Conservation (phyloP, 2,888 invertebrate genomes). For the Arctia plantaginis region DNA sequence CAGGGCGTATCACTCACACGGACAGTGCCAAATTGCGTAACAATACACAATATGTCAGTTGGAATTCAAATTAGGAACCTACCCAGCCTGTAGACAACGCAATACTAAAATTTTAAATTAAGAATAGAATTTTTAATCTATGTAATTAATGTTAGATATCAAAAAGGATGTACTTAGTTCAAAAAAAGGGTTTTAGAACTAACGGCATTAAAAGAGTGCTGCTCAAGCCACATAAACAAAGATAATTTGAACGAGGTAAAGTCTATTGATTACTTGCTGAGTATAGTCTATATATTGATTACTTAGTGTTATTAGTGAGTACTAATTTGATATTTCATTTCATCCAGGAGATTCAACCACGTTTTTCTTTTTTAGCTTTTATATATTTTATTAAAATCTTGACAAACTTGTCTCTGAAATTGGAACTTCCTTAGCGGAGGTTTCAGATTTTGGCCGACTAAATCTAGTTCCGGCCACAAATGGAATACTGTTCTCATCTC, state of each 20-base stretch:
- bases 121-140: not conserved
- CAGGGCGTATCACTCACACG: constrained; percentile 6
- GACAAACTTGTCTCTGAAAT: no score
- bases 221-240: not conserved
- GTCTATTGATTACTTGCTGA: not conserved
- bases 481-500: no score
- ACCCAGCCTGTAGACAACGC: constrained; percentile 2
- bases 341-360: not conserved
- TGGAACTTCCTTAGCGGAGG: no score
- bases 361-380: not conserved
- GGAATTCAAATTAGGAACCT: constrained; percentile 13
- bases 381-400: no score
- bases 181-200: not conserved
- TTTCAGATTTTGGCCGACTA: no score
- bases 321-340: not conserved
- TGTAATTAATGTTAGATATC: not conserved
- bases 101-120: constrained; percentile 1
- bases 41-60: constrained; percentile 10
- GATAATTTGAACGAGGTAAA: not conserved
- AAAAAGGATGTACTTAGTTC: not conserved
- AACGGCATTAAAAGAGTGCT: not conserved
- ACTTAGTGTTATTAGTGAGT: not conserved
- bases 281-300: not conserved
- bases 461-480: no score
- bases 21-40: constrained; percentile 9